A percentile compares a stretch with the other conserved stretches of the same genome.
These are phyloP conservation scores for Macroglossus sobrinus DNA, from an alignment of 2,113 vertebrate species.

Conservation along the genomic window DNA sequence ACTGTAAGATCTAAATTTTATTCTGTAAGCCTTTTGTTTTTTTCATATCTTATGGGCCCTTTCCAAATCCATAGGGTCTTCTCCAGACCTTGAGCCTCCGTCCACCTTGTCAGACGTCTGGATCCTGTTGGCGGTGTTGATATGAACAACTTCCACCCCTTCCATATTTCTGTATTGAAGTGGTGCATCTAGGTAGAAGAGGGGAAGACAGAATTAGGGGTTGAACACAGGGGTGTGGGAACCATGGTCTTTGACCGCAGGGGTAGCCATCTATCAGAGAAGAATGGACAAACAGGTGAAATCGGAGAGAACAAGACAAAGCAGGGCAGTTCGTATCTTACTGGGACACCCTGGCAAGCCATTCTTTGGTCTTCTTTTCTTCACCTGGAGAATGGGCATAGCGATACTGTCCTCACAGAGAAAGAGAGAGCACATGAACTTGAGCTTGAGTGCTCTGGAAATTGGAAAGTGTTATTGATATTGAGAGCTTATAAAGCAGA, in stretches of 20 bases:
- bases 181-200: constrained; percentile 62
- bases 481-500: background rate
- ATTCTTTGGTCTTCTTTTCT: background rate
- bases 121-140: constrained; percentile 73
- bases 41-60: background rate
- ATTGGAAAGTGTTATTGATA: background rate
- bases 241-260: background rate
- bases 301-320: background rate
- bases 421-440: background rate
- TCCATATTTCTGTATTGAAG: constrained; percentile 71
- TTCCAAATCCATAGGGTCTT: background rate
- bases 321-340: background rate
- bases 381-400: background rate
- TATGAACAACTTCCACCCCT: constrained; percentile 73
- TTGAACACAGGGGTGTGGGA: background rate
- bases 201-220: background rate
- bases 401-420: background rate
- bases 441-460: background rate
- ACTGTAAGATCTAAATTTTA: background rate
- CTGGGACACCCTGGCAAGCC: background rate
- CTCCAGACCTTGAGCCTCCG: background rate
- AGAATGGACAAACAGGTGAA: background rate
- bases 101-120: constrained; percentile 73
- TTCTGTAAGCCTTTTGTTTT: background rate
- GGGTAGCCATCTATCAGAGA: background rate